These are phyloP conservation scores for Megaceryle alcyon DNA, from an alignment of 2,797 vertebrate species.

Conservation along the genomic window DNA sequence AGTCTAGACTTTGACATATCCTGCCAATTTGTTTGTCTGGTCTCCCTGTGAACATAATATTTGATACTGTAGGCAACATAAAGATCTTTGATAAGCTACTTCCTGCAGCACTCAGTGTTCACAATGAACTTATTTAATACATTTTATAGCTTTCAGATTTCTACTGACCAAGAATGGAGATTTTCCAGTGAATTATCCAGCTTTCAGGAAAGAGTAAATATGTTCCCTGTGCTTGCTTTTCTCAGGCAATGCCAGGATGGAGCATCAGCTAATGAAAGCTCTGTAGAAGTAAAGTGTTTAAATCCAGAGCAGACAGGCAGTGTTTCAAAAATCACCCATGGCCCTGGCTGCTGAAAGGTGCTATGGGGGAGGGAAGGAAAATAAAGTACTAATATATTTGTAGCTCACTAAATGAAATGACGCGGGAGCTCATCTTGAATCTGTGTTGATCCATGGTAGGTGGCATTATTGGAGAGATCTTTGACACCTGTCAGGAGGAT, in stretches of 20 bases:
- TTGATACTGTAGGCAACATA: background rate
- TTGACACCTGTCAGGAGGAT: background rate
- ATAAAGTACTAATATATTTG: background rate
- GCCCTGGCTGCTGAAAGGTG: background rate
- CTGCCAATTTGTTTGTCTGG: constrained; percentile 40
- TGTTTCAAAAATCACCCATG: background rate
- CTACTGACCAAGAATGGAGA: background rate
- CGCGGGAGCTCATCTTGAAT: background rate
- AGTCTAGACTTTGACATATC: constrained; percentile 31
- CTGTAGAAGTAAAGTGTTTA: background rate
- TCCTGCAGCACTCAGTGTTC: constrained; percentile 15
- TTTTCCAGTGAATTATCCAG: background rate
- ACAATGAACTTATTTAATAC: background rate
- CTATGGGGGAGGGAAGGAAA: background rate
- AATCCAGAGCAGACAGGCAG: background rate
- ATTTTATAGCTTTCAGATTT: background rate
- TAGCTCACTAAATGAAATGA: background rate
- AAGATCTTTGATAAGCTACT: constrained; percentile 44
- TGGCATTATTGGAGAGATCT: background rate
- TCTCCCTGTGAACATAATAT: constrained; percentile 32
- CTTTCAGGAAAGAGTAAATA: background rate
- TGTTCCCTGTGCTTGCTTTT: background rate
- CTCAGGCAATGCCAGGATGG: background rate
- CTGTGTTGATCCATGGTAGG: background rate
- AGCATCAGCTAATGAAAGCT: background rate